phyloP scores from a whole-genome alignment of 2,113 vertebrate species.

The Synodontis membranacea region DNA sequence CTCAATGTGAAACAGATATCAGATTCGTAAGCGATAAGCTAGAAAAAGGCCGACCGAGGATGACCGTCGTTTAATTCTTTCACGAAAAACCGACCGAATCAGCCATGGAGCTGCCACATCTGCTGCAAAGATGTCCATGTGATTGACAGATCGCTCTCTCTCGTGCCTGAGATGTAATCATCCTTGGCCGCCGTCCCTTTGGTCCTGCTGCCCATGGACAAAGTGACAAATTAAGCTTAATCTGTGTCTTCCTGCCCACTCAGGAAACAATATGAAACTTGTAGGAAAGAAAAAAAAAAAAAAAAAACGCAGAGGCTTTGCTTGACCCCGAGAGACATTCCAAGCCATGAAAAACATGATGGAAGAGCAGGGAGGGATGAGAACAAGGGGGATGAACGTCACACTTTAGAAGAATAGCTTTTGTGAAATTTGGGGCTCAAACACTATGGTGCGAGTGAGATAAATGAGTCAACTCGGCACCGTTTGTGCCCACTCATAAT shows the following conservation, averaged over 20 bases:
- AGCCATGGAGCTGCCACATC: constrained; percentile 45
- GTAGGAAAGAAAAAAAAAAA: background rate
- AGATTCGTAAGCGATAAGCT: constrained; percentile 26
- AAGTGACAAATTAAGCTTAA: constrained; percentile 60
- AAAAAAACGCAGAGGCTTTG: constrained; percentile 37
- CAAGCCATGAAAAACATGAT: constrained; percentile 20
- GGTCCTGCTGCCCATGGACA: constrained; percentile 41
- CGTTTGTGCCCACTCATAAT: constrained; percentile 6
- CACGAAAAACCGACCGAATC: constrained; percentile 30
- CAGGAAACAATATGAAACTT: constrained; percentile 53
- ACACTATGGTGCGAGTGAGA: constrained; percentile 7
- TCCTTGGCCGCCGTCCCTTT: constrained; percentile 30
- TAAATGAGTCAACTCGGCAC: constrained; percentile 1
- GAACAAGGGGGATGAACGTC: constrained; percentile 7
- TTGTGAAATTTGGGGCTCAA: constrained; percentile 28
- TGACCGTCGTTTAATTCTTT: constrained; percentile 1
- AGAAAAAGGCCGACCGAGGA: background rate
- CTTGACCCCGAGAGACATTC: constrained; percentile 32
- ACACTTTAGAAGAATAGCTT: constrained; percentile 19
- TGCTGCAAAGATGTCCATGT: constrained; percentile 57
- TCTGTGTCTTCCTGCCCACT: constrained; percentile 59
- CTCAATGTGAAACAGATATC: background rate
- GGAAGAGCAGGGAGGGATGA: background rate
- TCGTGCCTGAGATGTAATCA: constrained; percentile 38
- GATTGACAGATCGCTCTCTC: constrained; percentile 53